Evolutionary conservation across 2,888 invertebrate species (phyloP).

Genomic region (Metallyticus violacea): DNA sequence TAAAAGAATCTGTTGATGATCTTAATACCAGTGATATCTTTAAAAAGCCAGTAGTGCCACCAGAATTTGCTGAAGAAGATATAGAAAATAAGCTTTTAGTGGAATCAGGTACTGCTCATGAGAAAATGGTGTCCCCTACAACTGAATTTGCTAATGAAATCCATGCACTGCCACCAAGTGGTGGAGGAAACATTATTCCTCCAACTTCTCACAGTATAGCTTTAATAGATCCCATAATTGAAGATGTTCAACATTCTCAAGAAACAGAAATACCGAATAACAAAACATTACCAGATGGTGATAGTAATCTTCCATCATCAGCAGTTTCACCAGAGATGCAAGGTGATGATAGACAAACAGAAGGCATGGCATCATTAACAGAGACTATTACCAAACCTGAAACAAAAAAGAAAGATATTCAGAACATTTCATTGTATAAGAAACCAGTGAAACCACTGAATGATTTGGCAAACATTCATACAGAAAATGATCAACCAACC

Average conservation of each 20-base stretch:
- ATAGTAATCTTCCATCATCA: neutral
- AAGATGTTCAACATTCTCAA: neutral
- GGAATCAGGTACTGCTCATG: neutral
- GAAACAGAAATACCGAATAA: neutral
- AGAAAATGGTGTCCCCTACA: neutral
- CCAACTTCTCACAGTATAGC: constrained; percentile 14
- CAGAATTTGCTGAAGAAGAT: constrained; percentile 15
- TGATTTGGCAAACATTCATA: neutral
- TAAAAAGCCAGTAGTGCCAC: constrained; percentile 2
- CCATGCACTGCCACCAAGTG: constrained; percentile 9
- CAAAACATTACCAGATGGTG: neutral
- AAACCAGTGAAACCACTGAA: neutral
- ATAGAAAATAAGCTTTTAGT: constrained; percentile 19
- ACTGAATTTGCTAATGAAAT: neutral
- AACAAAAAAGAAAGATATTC: constrained; percentile 7
- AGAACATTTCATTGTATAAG: neutral
- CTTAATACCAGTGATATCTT: neutral
- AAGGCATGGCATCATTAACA: neutral
- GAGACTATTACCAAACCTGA: constrained; percentile 1
- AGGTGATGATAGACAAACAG: neutral
- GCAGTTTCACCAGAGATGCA: neutral
- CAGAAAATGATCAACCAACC: neutral
- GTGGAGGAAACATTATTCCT: constrained; percentile 15
- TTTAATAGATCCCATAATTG: neutral
- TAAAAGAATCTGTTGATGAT: neutral